Base-by-base conservation (phyloP, 2,888 invertebrate genomes). In the Athrips mouffetella region DNA sequence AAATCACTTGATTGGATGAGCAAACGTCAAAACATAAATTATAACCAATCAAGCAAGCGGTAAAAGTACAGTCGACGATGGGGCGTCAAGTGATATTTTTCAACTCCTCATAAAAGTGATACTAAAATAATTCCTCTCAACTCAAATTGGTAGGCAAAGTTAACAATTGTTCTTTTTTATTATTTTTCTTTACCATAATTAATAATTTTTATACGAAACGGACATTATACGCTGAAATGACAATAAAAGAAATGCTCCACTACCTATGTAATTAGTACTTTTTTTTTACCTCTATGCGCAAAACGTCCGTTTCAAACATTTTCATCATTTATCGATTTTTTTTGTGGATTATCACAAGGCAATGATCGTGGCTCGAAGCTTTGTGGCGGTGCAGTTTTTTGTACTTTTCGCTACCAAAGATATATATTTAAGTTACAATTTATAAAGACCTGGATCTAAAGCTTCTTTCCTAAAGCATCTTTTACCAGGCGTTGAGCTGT, bases 401-500 rank as follows among this genome's bases (percentile, higher is more conserved):
- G 73, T 75, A 74, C 73, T 73, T 66, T 61, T 55, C 54, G 56
- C 60, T 58, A 57, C 57, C 57, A 54, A 54, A 21, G 37, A 15
- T 7, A 56, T 53, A 50, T 51, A 51, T 55, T 49, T 48, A 48
- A 51, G 37, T 44, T 33, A 33, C 8, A 13, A 20, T 21, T 37
- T 37, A 8, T n/a, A 21, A 15, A 20, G 37, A 4, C 37, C 10
- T 48, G 51, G 53, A 55, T 63, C 77, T 83, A 86, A 53, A 80
- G 68, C 60, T 61, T 66, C 73, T 85, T 87, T 58, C 74, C 71
- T 50, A 84, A 65, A 50, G 69, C 76, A 52, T 84, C 84, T 50
- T 76, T 65, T 60, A 86, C 77, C 54, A 78, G 52, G 60, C 80
- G 83, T 55, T 70, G 58, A 56, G 42, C 42, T 42, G 42, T n/a